Conservation (phyloP, 1,140 invertebrate genomes). For the Drosophila trapezifrons region DNA sequence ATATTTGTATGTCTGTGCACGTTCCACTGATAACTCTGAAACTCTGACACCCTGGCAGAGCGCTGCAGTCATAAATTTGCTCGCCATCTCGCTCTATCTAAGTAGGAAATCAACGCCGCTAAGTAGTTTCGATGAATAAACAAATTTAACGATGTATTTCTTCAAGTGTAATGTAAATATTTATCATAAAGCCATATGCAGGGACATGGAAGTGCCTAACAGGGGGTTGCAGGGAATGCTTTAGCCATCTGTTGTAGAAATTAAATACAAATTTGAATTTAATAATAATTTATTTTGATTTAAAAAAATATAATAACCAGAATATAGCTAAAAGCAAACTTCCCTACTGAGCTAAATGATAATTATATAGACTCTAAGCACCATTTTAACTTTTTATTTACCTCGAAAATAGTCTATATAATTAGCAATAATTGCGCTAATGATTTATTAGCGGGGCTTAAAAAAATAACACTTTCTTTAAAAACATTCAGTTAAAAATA, state of each 20-base stretch:
- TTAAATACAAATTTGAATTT: background rate
- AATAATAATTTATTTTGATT: background rate
- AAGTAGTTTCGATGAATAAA: conserved; percentile 76
- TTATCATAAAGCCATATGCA: conserved; percentile 27
- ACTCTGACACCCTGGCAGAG: conserved; percentile 14
- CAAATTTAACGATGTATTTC: conserved; percentile 78
- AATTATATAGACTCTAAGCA: background rate
- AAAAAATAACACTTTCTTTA: conserved; percentile 6
- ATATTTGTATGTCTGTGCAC: conserved; percentile 49
- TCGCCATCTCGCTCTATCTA: conserved; percentile 39
- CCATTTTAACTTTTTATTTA: background rate
- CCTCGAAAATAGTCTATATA: background rate
- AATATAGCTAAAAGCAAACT: background rate
- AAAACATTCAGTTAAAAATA: background rate
- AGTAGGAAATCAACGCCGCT: conserved; percentile 73
- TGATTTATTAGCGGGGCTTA: background rate
- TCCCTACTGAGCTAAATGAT: background rate
- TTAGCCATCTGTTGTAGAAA: background rate
- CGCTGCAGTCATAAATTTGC: conserved; percentile 39
- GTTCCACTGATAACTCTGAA: conserved; percentile 60
- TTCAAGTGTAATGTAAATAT: conserved; percentile 73
- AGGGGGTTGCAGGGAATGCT: background rate
- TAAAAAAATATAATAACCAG: too few species aligned
- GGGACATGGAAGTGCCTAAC: background rate
- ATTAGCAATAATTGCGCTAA: conserved; percentile 1